Evolutionary conservation across 2,113 vertebrate species (phyloP).

Genomic region (Diadophis punctatus): DNA sequence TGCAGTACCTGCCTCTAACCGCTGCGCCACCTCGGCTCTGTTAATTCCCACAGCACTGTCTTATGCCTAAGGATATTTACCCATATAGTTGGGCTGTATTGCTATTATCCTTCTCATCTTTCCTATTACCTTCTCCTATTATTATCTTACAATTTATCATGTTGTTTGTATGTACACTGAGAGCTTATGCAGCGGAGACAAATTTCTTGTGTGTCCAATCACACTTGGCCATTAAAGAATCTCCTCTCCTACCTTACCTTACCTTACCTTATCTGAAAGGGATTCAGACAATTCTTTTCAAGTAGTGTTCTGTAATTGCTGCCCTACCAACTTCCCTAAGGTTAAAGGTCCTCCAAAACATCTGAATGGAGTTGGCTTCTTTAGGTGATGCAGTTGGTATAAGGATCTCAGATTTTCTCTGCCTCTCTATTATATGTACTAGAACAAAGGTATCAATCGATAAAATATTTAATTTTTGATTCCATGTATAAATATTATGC

Average conservation of each 20-base stretch:
- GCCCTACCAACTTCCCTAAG: neutral
- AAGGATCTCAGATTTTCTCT: neutral
- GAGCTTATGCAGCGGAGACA: neutral
- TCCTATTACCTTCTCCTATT: neutral
- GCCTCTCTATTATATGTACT: neutral
- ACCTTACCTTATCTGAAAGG: neutral
- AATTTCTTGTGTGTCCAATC: neutral
- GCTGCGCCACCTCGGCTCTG: too few species aligned
- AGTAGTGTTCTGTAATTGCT: neutral
- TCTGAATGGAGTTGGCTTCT: neutral
- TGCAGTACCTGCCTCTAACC: too few species aligned
- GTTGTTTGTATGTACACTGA: neutral
- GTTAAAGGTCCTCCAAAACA: neutral
- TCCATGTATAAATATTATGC: neutral
- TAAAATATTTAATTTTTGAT: neutral
- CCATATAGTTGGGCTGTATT: neutral
- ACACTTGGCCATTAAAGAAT: neutral
- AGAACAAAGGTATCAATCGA: neutral
- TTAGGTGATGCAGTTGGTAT: neutral
- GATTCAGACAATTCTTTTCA: neutral
- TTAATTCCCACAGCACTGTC: neutral
- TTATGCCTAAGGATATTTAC: neutral
- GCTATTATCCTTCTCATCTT: neutral
- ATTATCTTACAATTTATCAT: neutral
- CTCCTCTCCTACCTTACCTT: accelerated